Percentiles rank a stretch among this genome's conserved stretches.
Conservation (phyloP, 2,888 invertebrate species). For the Trachelus iudaicus region DNA sequence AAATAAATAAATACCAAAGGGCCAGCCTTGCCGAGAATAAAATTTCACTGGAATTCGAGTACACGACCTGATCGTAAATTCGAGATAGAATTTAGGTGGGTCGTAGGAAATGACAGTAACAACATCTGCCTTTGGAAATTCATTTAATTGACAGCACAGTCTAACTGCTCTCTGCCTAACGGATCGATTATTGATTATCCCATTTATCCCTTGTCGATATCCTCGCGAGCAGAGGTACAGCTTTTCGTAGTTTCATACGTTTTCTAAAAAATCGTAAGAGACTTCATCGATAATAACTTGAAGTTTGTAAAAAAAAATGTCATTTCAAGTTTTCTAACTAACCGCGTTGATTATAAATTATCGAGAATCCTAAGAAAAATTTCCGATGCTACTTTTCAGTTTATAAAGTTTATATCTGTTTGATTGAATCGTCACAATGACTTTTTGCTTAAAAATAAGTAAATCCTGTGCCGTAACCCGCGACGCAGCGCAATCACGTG, state of each 20-base stretch:
- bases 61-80: neutral
- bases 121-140: neutral
- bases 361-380: too few relatives aligned
- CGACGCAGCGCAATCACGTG: neutral
- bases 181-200: neutral
- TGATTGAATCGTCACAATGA: neutral
- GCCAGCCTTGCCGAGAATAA: neutral
- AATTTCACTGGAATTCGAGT: neutral
- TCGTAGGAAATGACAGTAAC: neutral
- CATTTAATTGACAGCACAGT: constrained; percentile 1
- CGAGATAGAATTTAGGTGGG: neutral
- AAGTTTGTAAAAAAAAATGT: neutral
- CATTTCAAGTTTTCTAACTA: too few relatives aligned
- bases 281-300: neutral
- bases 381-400: too few relatives aligned
- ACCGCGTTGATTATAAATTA: too few relatives aligned
- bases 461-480: neutral
- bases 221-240: neutral
- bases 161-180: neutral
- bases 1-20: neutral
- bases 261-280: neutral
- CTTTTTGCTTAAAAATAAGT: neutral
- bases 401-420: neutral
- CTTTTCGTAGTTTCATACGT: neutral
- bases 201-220: neutral